phyloP scores from a whole-genome alignment of 1,140 invertebrate genomes.

The Nasonia vitripennis region DNA sequence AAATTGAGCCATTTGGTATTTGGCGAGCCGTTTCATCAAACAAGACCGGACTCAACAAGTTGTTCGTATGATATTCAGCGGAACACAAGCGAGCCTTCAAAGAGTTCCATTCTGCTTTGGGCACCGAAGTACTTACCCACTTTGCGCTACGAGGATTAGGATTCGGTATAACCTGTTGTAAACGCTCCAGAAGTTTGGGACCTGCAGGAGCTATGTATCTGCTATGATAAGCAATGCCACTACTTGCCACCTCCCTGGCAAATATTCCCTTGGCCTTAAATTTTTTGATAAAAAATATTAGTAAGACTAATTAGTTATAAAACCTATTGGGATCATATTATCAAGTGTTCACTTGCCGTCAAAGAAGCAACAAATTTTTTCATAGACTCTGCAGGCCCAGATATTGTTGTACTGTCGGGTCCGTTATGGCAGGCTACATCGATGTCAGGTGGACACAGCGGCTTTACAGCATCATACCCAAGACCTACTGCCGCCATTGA shows the following conservation, averaged over 20 bases:
- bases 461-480: constrained; percentile 66
- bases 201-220: constrained; percentile 77
- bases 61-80: constrained; percentile 93
- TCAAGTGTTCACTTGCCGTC: constrained; percentile 66
- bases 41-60: constrained; percentile 86
- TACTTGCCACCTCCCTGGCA: constrained; percentile 32
- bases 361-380: constrained; percentile 60
- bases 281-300: not conserved
- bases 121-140: constrained; percentile 90
- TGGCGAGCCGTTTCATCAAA: constrained; percentile 86
- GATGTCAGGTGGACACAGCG: constrained; percentile 73
- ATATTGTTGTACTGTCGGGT: constrained; percentile 80
- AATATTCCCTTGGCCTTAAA: constrained; percentile 62
- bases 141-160: constrained; percentile 81
- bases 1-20: constrained; percentile 85
- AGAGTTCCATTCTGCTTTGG: constrained; percentile 82
- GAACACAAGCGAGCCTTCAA: constrained; percentile 82
- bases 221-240: constrained; percentile 80
- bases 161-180: constrained; percentile 79
- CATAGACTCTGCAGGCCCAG: constrained; percentile 76
- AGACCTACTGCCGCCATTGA: constrained; percentile 79
- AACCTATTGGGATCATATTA: not conserved
- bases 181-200: constrained; percentile 80
- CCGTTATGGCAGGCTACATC: constrained; percentile 84
- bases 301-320: not conserved